Conservation (phyloP, 1,140 invertebrate genomes). For the Drosophila leontia region DNA sequence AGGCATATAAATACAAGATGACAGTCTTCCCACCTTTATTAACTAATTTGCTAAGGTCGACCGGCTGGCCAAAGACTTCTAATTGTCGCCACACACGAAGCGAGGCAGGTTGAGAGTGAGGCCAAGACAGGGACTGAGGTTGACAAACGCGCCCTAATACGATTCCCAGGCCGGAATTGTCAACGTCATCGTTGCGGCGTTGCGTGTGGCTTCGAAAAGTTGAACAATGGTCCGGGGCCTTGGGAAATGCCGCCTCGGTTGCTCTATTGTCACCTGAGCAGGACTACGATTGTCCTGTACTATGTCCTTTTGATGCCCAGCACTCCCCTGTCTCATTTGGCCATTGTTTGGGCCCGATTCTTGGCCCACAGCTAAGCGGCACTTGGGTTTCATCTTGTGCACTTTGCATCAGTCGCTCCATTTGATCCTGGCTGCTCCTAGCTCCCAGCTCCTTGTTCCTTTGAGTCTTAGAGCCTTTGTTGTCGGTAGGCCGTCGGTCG, state of each 20-base stretch:
- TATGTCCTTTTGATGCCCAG: slow-evolving; percentile 27
- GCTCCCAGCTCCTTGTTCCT: slow-evolving; percentile 9
- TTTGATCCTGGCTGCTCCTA: slow-evolving; percentile 56
- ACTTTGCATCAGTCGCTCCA: slow-evolving; percentile 29
- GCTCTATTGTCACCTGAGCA: slow-evolving; percentile 70
- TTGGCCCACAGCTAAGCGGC: slow-evolving; percentile 17
- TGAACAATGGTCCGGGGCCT: slow-evolving; percentile 40
- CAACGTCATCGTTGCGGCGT: slow-evolving; percentile 64
- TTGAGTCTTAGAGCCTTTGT: slow-evolving; percentile 42
- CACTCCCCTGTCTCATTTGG: slow-evolving; percentile 8
- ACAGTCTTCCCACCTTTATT: slow-evolving; percentile 77
- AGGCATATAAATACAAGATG: slow-evolving; percentile 51
- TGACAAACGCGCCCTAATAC: slow-evolving; percentile 60
- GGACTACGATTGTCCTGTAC: slow-evolving; percentile 27
- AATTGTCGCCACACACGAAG: slow-evolving; percentile 72
- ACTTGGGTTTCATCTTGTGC: slow-evolving; percentile 33
- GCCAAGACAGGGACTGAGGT: background rate
- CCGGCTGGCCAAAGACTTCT: slow-evolving; percentile 61
- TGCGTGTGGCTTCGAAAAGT: slow-evolving; percentile 58
- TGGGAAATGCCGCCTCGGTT: slow-evolving; percentile 65
- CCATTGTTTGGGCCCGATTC: slow-evolving; percentile 42
- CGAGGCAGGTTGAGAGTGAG: slow-evolving; percentile 5
- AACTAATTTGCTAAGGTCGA: slow-evolving; percentile 76
- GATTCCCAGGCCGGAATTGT: slow-evolving; percentile 60
- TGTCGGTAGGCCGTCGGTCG: slow-evolving; percentile 49